Conservation (phyloP, 2,888 invertebrate species). For the Apomyelois bistriatella region DNA sequence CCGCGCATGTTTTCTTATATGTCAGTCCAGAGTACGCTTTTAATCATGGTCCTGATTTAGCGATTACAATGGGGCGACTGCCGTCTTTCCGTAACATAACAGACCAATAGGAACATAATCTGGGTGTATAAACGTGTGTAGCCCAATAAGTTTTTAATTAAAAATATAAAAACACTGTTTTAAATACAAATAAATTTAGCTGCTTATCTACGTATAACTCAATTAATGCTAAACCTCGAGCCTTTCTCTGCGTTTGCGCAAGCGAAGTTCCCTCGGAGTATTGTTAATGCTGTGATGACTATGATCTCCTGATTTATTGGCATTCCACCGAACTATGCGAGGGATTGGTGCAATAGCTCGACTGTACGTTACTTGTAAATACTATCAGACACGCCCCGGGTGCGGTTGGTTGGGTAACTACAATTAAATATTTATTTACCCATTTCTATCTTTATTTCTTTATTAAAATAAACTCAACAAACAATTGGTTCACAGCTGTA, state of each 20-base stretch:
- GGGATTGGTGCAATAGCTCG: neutral
- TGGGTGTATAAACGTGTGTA: neutral
- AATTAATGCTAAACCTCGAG: neutral
- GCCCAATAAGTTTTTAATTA: no score
- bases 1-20: no score
- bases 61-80: no score
- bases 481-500: no score
- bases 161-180: neutral
- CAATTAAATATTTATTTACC: neutral
- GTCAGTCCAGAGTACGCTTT: no score
- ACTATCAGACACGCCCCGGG: neutral
- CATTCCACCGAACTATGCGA: conserved; percentile 1
- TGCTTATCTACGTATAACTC: neutral
- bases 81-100: no score
- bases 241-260: conserved; percentile 1
- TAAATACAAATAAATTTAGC: no score
- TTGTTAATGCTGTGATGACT: neutral
- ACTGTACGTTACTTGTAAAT: neutral
- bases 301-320: conserved; percentile 2
- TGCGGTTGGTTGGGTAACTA: neutral
- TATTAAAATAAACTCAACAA: no score
- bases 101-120: no score
- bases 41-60: no score
- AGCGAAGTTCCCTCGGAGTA: neutral
- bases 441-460: no score